Evolutionary conservation across 2,888 invertebrate species (phyloP), one percentile per base, ranked within the genome.

Genomic region (Lordiphosa fenestrarum): DNA sequence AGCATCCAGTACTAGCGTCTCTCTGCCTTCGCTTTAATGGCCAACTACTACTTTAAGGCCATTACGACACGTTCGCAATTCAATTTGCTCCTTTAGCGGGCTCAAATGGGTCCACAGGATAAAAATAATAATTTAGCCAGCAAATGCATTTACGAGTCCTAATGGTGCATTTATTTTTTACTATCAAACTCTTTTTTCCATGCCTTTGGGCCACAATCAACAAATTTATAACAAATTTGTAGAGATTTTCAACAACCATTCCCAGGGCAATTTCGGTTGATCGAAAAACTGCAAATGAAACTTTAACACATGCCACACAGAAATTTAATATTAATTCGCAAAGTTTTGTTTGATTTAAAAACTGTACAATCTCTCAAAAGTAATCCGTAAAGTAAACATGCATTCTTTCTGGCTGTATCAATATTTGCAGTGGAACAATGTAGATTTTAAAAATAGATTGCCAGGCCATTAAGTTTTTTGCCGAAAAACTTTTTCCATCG

Each of bases 21-120:
- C 30, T 44, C 25, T 30, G 47, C 46, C 30, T 35, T 4, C 19
- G 15, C 49, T 7, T 40, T 13, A 57, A 36, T 37, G 23, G 44
- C 44, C 49, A 25, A 57, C 50, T 21, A 47, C 35, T 46, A 58
- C 50, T 63, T 82, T 78, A 66, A 82, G 69, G 54, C 54, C 13
- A 66, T 66, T 71, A 66, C 66, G 58, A 71, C 80, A 82, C 83
- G 75, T 75, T 66, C 57, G 54, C 72, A 63, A 78, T 74, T 74
- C 75, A 73, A 81, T 81, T 64, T 66, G 42, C 50, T 81, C 61
- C 52, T 53, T 66, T 38, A 54, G 60, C 57, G 66, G 69, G 59
- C 80, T 56, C 57, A 47, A 76, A 72, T 56, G 54, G 58, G 42
- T 60, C 36, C 68, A 74, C 61, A 59, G 37, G 30, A 30, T 9